Conservation (phyloP, 2,797 vertebrate species). For the Gallirallus australis region DNA sequence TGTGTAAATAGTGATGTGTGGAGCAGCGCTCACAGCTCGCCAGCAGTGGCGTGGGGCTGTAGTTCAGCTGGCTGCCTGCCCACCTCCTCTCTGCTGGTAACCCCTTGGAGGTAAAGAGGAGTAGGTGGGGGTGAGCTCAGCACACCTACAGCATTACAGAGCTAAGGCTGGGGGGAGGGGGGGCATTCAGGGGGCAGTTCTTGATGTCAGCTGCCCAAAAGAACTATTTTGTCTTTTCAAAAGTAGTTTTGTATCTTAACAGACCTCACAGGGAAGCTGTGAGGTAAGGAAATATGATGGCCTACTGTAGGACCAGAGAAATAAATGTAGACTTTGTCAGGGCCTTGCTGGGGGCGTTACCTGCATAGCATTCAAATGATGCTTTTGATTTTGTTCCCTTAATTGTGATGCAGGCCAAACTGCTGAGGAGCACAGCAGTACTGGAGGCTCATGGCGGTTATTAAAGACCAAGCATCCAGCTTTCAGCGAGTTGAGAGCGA, state of each 20-base stretch:
- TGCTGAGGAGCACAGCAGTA: background rate
- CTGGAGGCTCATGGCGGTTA: background rate
- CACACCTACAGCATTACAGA: rapidly evolving
- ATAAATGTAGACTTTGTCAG: background rate
- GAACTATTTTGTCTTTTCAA: background rate
- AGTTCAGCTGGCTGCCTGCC: background rate
- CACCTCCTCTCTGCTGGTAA: background rate
- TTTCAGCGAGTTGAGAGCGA: background rate
- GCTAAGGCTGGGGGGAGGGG: background rate
- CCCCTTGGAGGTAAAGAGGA: background rate
- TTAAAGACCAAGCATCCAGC: background rate
- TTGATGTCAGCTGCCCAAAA: background rate
- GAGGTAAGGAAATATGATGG: background rate
- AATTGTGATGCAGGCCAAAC: background rate
- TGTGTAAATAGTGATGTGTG: background rate
- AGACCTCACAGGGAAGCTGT: background rate
- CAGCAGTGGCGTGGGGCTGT: background rate
- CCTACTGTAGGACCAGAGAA: background rate
- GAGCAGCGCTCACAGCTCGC: rapidly evolving
- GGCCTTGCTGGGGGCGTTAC: background rate
- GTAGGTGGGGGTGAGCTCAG: background rate
- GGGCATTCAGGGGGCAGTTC: background rate
- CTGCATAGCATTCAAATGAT: background rate
- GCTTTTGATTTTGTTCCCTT: background rate
- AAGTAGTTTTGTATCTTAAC: background rate